Conservation (phyloP, 2,797 vertebrate genomes). For the Podargus strigoides region DNA sequence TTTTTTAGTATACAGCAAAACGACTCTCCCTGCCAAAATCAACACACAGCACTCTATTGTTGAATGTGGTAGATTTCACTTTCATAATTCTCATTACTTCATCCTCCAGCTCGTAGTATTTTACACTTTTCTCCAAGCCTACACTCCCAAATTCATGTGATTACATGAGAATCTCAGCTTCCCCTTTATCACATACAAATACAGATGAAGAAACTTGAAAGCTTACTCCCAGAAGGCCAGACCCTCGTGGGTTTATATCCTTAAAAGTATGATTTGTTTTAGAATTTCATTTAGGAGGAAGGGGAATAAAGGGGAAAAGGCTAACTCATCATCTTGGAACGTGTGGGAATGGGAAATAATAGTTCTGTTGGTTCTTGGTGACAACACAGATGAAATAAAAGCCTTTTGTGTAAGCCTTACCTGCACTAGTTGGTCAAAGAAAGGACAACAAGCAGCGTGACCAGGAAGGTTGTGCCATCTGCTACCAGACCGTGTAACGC, state of each 20-base stretch:
- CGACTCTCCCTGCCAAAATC: not conserved
- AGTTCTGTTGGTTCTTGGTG: no score
- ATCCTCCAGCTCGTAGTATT: not conserved
- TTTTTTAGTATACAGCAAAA: not conserved
- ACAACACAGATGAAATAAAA: not conserved
- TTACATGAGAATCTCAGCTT: not conserved
- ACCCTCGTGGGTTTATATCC: not conserved
- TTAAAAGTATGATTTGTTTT: not conserved
- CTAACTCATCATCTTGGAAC: not conserved
- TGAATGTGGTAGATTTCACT: not conserved
- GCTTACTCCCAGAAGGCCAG: not conserved
- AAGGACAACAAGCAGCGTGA: not conserved
- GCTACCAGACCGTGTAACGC: not conserved
- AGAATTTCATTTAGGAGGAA: no score
- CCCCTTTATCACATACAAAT: not conserved
- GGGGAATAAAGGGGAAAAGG: not conserved
- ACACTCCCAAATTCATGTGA: not conserved
- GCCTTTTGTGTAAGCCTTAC: not conserved
- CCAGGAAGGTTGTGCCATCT: not conserved
- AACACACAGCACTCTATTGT: not conserved
- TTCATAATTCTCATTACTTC: not conserved
- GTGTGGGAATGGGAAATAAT: not conserved
- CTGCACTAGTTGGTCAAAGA: not conserved
- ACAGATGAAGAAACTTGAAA: not conserved
- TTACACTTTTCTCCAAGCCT: not conserved